phyloP scores from a whole-genome alignment of 2,797 vertebrate species.

The Peromyscus eremicus region DNA sequence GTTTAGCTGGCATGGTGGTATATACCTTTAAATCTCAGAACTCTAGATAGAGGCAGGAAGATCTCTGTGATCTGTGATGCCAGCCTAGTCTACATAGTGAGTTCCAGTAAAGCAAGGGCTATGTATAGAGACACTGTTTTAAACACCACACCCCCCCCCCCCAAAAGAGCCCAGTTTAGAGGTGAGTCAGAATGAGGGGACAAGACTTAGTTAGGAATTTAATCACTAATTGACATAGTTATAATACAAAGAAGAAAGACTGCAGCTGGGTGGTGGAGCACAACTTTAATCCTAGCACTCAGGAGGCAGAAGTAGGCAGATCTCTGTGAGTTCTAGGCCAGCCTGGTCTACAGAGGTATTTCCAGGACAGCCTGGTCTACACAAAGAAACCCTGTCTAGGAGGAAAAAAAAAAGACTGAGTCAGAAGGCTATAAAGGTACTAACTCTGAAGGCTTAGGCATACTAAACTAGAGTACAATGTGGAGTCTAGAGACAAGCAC shows the following conservation, averaged over 20 bases:
- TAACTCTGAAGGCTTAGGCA: not conserved
- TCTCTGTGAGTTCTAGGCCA: not conserved
- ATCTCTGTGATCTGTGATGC: not conserved
- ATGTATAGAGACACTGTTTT: not conserved
- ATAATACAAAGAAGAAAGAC: not conserved
- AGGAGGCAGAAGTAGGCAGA: not conserved
- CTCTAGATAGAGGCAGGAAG: not conserved
- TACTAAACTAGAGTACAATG: not conserved
- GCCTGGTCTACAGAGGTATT: not conserved
- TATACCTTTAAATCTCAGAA: not conserved
- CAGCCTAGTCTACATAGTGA: not conserved
- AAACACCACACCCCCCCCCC: fast-evolving
- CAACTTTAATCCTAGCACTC: not conserved
- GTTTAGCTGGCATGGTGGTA: not conserved
- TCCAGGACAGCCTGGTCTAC: not conserved
- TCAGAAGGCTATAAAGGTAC: not conserved
- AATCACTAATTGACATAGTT: not conserved
- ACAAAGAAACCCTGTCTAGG: not conserved
- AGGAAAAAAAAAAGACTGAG: not conserved
- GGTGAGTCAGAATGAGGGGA: not conserved
- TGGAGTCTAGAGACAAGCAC: not conserved
- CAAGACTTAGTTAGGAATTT: not conserved
- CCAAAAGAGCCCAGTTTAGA: not conserved
- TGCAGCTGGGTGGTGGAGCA: not conserved
- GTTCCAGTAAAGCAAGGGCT: not conserved